Conservation (phyloP, 2,113 vertebrate genomes). For the Campylomormyrus tamandua region DNA sequence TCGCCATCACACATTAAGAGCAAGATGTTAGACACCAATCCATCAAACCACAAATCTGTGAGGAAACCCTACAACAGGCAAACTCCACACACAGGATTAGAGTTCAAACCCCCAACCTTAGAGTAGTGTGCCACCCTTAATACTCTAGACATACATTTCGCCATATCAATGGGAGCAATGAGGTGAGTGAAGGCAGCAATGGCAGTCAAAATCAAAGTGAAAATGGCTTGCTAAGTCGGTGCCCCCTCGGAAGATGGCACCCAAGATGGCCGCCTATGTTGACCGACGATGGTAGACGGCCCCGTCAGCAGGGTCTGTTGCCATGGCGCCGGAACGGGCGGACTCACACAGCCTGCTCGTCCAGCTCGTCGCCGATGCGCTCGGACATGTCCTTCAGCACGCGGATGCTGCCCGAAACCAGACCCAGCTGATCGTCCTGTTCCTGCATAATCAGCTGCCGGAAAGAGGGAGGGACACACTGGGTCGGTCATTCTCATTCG, state of each 20-base stretch:
- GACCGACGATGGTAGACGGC: neutral
- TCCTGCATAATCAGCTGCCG: conserved; percentile 68
- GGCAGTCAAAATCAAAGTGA: neutral
- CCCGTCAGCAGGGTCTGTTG: neutral
- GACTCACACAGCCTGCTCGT: conserved; percentile 69
- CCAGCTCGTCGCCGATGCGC: conserved; percentile 69
- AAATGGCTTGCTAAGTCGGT: neutral
- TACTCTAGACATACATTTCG: neutral
- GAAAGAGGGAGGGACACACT: neutral
- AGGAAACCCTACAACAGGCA: neutral
- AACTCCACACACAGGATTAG: neutral
- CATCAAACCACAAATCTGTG: neutral
- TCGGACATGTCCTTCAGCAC: conserved; percentile 72
- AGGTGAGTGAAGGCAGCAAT: neutral
- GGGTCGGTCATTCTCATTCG: neutral
- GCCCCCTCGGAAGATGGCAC: neutral
- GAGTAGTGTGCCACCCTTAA: neutral
- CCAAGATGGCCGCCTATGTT: neutral
- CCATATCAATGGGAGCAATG: neutral
- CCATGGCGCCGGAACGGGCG: neutral
- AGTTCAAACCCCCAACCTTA: neutral
- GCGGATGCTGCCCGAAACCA: conserved; percentile 70
- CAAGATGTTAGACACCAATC: neutral
- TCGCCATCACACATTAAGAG: neutral
- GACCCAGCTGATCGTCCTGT: conserved; percentile 70